phyloP scores from a whole-genome alignment of 1,140 invertebrate genomes.

The Aplysia californica region DNA sequence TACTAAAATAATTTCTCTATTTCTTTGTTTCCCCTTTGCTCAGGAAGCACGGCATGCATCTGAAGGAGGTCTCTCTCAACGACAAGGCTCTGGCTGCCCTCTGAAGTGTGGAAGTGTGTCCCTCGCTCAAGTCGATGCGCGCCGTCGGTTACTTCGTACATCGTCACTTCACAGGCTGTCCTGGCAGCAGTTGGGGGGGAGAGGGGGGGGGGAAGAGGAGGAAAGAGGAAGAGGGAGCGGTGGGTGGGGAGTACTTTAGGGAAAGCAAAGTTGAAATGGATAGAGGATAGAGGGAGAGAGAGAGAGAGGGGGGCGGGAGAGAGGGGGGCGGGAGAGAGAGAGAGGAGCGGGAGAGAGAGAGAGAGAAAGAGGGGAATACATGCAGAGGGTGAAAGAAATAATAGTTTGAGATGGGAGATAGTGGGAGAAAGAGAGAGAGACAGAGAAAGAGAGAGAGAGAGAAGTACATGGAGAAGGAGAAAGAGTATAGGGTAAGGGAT shows the following conservation, averaged over 20 bases:
- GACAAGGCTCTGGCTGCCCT: background rate
- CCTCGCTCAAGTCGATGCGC: background rate
- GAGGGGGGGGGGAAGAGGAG: background rate
- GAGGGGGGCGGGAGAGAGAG: background rate
- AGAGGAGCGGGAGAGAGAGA: no score
- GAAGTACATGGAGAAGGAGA: background rate
- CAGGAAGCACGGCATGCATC: background rate
- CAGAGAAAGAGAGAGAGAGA: background rate
- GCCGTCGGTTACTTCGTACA: background rate
- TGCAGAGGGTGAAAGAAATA: background rate
- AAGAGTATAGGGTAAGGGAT: background rate
- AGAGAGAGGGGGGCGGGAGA: background rate
- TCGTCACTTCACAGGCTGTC: background rate
- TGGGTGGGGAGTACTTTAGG: conserved; percentile 66
- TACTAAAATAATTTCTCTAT: background rate
- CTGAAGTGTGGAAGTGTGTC: background rate
- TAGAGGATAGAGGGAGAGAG: background rate
- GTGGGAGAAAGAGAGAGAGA: background rate
- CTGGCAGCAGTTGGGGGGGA: background rate
- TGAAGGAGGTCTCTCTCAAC: background rate
- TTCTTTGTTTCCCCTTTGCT: background rate
- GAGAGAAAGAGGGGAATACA: conserved; percentile 66
- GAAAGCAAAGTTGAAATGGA: conserved; percentile 49
- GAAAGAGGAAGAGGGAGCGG: background rate
- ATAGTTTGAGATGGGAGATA: background rate